Percentiles rank a stretch among this genome's conserved stretches.
phyloP scores from a whole-genome alignment of 2,797 vertebrate species.

The Novumbra hubbsi region DNA sequence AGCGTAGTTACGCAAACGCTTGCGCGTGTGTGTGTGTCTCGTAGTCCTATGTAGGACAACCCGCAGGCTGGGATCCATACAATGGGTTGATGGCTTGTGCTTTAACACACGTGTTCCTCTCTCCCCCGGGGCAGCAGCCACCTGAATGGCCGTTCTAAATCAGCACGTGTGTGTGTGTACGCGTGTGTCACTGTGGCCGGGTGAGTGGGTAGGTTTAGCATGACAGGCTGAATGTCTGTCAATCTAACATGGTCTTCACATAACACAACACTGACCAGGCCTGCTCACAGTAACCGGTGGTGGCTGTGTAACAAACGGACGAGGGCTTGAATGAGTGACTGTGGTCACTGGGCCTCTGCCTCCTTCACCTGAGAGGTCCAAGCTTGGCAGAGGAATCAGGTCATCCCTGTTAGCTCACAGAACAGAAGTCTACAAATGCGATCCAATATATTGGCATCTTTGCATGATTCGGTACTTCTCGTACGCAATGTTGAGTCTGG shows the following conservation, averaged over 20 bases:
- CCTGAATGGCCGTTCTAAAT: conserved; percentile 54
- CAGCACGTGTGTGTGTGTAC: not conserved
- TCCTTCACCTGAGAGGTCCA: not conserved
- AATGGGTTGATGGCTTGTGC: conserved; percentile 40
- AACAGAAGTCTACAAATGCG: not conserved
- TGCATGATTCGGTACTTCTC: not conserved
- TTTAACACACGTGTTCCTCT: conserved; percentile 35
- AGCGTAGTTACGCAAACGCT: no score
- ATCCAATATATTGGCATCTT: not conserved
- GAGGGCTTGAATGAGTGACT: conserved; percentile 15
- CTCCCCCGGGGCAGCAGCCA: conserved; percentile 45
- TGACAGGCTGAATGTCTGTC: conserved; percentile 40
- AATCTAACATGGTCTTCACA: conserved; percentile 34
- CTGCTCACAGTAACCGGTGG: conserved; percentile 32
- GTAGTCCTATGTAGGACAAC: not conserved
- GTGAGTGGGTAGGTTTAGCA: conserved; percentile 5
- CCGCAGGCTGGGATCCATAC: conserved; percentile 11
- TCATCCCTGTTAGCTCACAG: not conserved
- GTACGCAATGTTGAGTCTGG: not conserved
- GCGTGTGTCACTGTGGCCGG: not conserved
- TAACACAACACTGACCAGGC: conserved; percentile 27
- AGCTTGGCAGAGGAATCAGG: not conserved
- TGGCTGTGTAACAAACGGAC: conserved; percentile 46
- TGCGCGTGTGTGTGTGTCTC: not conserved
- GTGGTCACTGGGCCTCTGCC: not conserved